Evolutionary conservation across 1,140 invertebrate genomes (phyloP), one percentile per base, ranked within the genome.

Genomic region (Cotesia chilonis): DNA sequence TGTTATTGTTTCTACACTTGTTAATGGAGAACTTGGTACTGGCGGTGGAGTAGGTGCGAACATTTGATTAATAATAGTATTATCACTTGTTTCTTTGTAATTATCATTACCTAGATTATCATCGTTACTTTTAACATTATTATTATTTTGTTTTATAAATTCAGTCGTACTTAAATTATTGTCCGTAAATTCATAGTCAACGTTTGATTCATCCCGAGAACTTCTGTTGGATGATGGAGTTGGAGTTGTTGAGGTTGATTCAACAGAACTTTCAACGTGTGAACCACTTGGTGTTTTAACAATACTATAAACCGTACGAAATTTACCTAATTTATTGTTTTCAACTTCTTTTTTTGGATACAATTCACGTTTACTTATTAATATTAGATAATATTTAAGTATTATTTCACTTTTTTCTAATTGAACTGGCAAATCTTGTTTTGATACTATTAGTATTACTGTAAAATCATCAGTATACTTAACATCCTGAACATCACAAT

Each of bases 351-450:
- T 84, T 78, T 91, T 92, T 1, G 93, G 93, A 84, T 92, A 94
- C 2, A 92, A 83, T 78, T 94, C 92, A 17, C 90, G 88, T 63
- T 87, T 87, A 73, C 91, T 91, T 0, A 92, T 94, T 4, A 95
- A 83, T 69, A 95, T 89, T 3, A 94, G 86, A 80, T 92, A 94
- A 80, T 91, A 94, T 77, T 93, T 92, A 0, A 95, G 85, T 64
- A 87, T 87, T 3, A 94, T 88, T n/a, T 87, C 85, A 9, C 81
- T 83, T 64, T 83, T 84, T 4, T 83, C 84, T 1, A 80, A 63
- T 52, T 88, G 84, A 60, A 82, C 71, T 63, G 83, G 77, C 52
- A 85, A 81, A 69, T 89, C 87, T 12, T 90, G 74, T 84, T 91
- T 89, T 7, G 90, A 88, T 51, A 94, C 89, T 3, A 94, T 89